Base-by-base conservation (phyloP, 2,888 invertebrate species). In the Ceramica pisi region DNA sequence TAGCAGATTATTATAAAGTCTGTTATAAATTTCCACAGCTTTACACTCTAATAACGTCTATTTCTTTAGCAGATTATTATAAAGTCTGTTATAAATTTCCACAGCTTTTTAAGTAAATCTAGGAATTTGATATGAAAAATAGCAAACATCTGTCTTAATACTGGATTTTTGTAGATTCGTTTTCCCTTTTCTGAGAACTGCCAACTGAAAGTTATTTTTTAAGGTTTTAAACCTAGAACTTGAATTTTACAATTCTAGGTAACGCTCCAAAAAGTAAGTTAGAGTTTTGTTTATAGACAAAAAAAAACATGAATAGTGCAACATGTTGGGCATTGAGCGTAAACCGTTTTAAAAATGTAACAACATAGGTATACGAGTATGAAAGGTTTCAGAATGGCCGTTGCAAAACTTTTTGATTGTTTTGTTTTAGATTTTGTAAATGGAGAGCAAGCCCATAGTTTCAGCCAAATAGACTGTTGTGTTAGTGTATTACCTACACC, bases 351-450 rank as follows among this genome's bases (percentile, higher is more conserved):
- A 71, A 82, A 81, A 82, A 79, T 79, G 71, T 67, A 78, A 68
- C 68, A 66, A 71, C 66, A 62, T 67, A 41, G 44, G 53, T 21
- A 64, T 67, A n/a, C n/a, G n/a, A n/a, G n/a, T n/a, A 71, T 79
- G 83, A 82, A 69, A 79, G 64, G 80, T 68, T 69, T 26, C 41
- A 48, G 57, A 71, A 79, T 75, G 69, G 63, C 59, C 60, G 44
- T 63, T 66, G 74, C 69, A 72, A 67, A 63, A 66, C 26, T 73
- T 68, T 80, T 80, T 57, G 41, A 61, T 72, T 67, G 72, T 78
- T 82, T 78, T 78, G 61, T 75, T 71, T 79, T 82, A 69, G 63
- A 67, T 79, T 82, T 78, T 71, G 48, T 68, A 79, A 78, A 82
- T 82, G 66, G 75, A 68, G 64, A 70, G 51, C 55, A 16, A 68